phyloP scores from a whole-genome alignment of 2,797 vertebrate species.

The Enteromius paludinosus region DNA sequence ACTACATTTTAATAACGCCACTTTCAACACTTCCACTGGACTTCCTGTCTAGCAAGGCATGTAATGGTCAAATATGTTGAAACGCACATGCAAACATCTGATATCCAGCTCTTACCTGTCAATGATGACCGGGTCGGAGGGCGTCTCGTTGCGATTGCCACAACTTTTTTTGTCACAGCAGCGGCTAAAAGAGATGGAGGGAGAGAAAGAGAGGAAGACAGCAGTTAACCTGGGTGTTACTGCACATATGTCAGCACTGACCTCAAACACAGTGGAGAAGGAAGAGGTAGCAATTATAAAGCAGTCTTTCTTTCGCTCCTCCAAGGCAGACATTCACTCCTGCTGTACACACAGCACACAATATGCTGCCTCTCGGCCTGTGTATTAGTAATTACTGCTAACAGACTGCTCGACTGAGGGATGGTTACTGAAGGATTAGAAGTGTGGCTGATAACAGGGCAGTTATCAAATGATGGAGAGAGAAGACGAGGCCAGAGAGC shows the following conservation, averaged over 20 bases:
- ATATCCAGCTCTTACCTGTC: slow-evolving; percentile 91
- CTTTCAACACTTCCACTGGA: not conserved
- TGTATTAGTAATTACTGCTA: slow-evolving; percentile 43
- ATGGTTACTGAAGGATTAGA: slow-evolving; percentile 16
- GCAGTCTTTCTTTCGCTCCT: slow-evolving; percentile 4
- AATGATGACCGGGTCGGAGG: slow-evolving; percentile 99
- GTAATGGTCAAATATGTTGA: slow-evolving; percentile 8
- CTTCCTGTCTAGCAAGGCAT: not conserved
- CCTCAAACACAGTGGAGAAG: slow-evolving; percentile 24
- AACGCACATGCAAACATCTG: slow-evolving; percentile 53
- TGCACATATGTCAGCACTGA: slow-evolving; percentile 49
- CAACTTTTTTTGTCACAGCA: slow-evolving; percentile 99
- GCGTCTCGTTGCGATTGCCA: slow-evolving; percentile 99
- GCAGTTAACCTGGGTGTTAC: slow-evolving; percentile 42
- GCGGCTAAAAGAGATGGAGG: slow-evolving; percentile 70
- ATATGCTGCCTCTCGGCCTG: not conserved
- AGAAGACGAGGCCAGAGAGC: not conserved
- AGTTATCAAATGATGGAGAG: slow-evolving; percentile 8
- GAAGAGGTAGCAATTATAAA: slow-evolving; percentile 45
- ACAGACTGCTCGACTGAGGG: slow-evolving; percentile 29
- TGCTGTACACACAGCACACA: slow-evolving; percentile 22
- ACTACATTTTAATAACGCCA: not conserved
- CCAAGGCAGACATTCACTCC: slow-evolving; percentile 23
- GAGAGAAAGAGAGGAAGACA: slow-evolving; percentile 23
- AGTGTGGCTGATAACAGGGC: slow-evolving; percentile 14